Evolutionary conservation across 2,888 invertebrate species (phyloP).

Genomic region (Ennomos fuscantarius): DNA sequence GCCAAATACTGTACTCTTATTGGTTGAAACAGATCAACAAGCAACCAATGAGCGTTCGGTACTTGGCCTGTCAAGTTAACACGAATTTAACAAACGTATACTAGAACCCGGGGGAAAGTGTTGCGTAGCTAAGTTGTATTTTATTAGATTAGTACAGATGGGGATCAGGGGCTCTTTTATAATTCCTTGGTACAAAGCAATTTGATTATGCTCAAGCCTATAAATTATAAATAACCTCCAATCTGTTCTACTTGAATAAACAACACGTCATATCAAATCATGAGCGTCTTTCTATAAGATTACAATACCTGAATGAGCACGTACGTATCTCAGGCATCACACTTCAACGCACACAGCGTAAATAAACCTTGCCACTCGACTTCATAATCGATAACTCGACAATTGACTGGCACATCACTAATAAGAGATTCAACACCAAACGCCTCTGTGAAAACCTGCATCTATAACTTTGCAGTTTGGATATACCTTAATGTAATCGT

Average conservation of each 20-base stretch:
- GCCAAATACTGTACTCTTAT: too few species aligned
- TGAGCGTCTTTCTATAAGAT: constrained; percentile 17
- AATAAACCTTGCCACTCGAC: constrained; percentile 57
- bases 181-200: too few species aligned
- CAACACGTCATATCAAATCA: constrained; percentile 8
- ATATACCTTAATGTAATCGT: constrained; percentile 22
- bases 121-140: too few species aligned
- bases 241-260: constrained; percentile 11
- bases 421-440: constrained; percentile 56
- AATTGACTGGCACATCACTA: constrained; percentile 58
- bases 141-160: too few species aligned
- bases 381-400: constrained; percentile 65
- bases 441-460: constrained; percentile 49
- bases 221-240: background rate
- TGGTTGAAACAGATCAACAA: too few species aligned
- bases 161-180: too few species aligned
- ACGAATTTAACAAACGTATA: too few species aligned
- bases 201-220: too few species aligned
- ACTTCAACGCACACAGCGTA: constrained; percentile 56
- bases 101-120: too few species aligned
- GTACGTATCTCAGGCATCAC: constrained; percentile 43
- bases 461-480: constrained; percentile 32
- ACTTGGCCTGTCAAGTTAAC: too few species aligned
- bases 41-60: too few species aligned
- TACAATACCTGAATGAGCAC: constrained; percentile 29